Conservation (phyloP, 2,888 invertebrate species). For the Diarsia dahlii region DNA sequence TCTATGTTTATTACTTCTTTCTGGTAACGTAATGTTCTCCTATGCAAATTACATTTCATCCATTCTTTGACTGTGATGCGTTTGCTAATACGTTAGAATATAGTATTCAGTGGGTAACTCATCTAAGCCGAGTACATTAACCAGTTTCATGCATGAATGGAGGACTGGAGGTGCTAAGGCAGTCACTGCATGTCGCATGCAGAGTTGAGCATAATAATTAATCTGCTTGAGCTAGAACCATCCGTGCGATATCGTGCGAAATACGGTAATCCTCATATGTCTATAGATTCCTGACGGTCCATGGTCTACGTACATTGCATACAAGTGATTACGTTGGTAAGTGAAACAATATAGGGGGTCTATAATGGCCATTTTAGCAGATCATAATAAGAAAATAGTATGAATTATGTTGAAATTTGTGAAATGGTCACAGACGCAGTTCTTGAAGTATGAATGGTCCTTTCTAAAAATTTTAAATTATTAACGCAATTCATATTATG, state of each 20-base stretch:
- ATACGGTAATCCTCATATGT: not conserved
- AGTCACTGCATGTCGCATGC: slow-evolving; percentile 15
- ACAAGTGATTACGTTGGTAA: not conserved
- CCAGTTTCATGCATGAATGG: not conserved
- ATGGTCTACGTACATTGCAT: slow-evolving; percentile 5
- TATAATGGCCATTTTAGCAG: too few relatives aligned
- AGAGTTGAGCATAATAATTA: slow-evolving; percentile 24
- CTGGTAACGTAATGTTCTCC: too few relatives aligned
- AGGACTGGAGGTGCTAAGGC: not conserved
- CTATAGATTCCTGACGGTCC: not conserved
- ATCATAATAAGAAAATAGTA: too few relatives aligned
- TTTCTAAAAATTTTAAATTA: too few relatives aligned
- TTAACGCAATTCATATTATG: too few relatives aligned
- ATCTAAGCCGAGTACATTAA: not conserved
- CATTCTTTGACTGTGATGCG: not conserved
- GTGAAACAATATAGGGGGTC: not conserved
- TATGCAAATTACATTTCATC: not conserved
- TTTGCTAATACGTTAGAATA: not conserved
- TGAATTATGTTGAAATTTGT: too few relatives aligned
- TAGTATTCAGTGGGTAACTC: not conserved
- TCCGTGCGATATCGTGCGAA: slow-evolving; percentile 1
- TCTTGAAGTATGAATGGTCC: too few relatives aligned
- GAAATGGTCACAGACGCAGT: too few relatives aligned
- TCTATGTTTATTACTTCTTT: not conserved
- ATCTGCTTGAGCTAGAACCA: slow-evolving; percentile 16